These are phyloP conservation scores for Lottia gigantea DNA, from an alignment of 2,888 invertebrate genomes.

Conservation along the genomic window DNA sequence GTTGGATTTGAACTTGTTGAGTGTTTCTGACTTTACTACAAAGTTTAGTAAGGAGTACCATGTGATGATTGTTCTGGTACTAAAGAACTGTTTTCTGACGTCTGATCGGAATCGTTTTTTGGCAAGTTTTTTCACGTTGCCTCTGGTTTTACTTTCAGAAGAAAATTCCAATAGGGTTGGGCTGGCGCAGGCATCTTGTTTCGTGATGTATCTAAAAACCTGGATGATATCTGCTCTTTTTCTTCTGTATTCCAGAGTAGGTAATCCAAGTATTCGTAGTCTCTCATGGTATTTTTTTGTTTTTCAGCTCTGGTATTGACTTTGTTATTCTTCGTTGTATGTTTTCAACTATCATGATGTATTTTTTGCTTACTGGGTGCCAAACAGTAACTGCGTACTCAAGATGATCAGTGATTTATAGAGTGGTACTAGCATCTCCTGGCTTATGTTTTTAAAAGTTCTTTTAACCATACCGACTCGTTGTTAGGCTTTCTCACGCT, in stretches of 20 bases:
- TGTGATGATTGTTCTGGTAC: too few relatives aligned
- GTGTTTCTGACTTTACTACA: too few relatives aligned
- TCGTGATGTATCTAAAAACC: neutral
- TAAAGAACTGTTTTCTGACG: too few relatives aligned
- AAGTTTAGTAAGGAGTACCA: too few relatives aligned
- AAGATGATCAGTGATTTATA: conserved; percentile 11
- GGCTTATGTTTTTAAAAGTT: neutral
- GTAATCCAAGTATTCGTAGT: neutral
- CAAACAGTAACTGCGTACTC: conserved; percentile 17
- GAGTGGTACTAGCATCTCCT: neutral
- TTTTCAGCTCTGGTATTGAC: neutral
- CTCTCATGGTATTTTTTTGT: neutral
- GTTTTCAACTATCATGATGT: conserved; percentile 7
- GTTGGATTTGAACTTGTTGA: too few relatives aligned
- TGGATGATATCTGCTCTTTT: neutral
- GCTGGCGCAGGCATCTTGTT: too few relatives aligned
- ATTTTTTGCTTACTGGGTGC: conserved; percentile 13
- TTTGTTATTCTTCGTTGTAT: conserved; percentile 1
- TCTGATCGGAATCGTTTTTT: too few relatives aligned
- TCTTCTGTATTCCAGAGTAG: neutral
- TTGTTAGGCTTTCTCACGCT: neutral
- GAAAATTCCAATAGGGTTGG: too few relatives aligned
- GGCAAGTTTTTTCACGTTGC: too few relatives aligned
- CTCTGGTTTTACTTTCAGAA: too few relatives aligned
- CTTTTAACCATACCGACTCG: neutral